Evolutionary conservation across 2,797 vertebrate genomes (phyloP).

Genomic region (Alauda arvensis): DNA sequence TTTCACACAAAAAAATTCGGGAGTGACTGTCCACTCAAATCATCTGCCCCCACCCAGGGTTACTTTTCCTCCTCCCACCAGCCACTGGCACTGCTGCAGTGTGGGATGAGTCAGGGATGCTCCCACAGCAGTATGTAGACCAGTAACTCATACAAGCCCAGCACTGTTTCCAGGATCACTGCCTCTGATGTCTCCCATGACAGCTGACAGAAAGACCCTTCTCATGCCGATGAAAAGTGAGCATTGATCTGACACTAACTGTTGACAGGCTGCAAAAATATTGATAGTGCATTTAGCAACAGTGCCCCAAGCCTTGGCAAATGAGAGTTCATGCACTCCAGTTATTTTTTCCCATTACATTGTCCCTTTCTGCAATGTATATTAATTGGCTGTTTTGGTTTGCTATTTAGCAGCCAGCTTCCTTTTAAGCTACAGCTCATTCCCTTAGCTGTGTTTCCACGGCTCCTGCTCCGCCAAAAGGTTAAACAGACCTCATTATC

Average conservation of each 20-base stretch:
- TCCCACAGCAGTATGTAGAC: not conserved
- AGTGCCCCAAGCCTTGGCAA: not conserved
- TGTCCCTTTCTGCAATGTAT: not conserved
- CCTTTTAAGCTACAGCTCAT: not conserved
- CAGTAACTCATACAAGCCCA: not conserved
- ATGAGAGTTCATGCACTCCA: not conserved
- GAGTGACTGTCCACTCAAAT: not conserved
- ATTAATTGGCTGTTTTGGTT: constrained; percentile 3
- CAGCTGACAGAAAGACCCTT: not conserved
- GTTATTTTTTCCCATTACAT: not conserved
- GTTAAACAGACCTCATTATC: constrained; percentile 38
- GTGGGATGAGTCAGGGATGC: not conserved
- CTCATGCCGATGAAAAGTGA: accelerated
- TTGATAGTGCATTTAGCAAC: not conserved
- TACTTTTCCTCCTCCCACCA: not conserved
- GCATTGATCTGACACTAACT: not conserved
- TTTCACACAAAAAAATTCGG: not conserved
- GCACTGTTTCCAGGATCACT: not conserved
- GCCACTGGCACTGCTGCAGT: accelerated
- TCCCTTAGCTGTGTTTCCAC: not conserved
- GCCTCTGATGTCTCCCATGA: not conserved
- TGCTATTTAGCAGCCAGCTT: not conserved
- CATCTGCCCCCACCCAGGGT: not conserved
- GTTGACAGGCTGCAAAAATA: constrained; percentile 1
- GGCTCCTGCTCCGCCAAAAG: not conserved